Conservation (phyloP, 2,113 vertebrate genomes). For the Melanerpes aurifrons region DNA sequence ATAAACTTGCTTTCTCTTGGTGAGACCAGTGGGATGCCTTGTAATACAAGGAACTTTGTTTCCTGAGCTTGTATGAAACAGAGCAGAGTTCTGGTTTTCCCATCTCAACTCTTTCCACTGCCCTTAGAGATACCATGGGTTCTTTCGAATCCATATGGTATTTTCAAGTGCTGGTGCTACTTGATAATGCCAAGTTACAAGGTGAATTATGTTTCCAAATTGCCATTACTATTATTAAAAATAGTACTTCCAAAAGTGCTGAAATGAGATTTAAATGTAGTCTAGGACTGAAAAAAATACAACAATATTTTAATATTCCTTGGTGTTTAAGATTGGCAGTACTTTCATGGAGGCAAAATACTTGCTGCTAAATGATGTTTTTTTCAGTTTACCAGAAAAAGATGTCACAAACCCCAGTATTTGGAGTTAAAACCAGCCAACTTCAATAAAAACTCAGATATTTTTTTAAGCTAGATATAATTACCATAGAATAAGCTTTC, state of each 20-base stretch:
- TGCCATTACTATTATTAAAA: neutral
- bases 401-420: fast-evolving
- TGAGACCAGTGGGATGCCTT: neutral
- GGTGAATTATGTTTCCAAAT: neutral
- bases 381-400: neutral
- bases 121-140: neutral
- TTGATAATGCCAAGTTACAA: neutral
- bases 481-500: neutral
- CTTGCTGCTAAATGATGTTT: neutral
- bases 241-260: neutral
- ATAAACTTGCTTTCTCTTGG: neutral
- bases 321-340: neutral
- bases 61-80: neutral
- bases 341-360: neutral
- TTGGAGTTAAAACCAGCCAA: neutral
- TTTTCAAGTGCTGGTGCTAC: neutral
- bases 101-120: neutral
- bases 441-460: neutral
- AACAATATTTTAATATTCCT: neutral
- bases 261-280: neutral
- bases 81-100: neutral
- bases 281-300: neutral
- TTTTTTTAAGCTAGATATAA: neutral
- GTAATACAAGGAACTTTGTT: neutral
- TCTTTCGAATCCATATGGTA: neutral